Conservation (phyloP, 1,140 invertebrate genomes). For the Ceratoteleas bidentatus region DNA sequence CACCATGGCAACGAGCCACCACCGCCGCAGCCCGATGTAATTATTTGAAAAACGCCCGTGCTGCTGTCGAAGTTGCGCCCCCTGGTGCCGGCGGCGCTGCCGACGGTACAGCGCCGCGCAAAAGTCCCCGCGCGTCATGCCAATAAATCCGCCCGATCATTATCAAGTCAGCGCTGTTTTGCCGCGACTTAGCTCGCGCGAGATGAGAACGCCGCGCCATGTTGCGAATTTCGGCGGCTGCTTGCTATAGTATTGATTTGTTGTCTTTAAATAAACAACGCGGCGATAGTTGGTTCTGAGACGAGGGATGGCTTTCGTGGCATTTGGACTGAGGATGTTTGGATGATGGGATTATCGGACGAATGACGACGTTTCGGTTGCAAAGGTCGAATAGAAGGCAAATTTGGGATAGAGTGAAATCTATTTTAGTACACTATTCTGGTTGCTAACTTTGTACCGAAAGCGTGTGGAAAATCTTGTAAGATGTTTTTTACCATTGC, state of each 20-base stretch:
- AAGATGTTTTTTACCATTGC: too few relatives aligned
- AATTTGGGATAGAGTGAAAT: too few relatives aligned
- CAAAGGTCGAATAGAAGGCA: too few relatives aligned
- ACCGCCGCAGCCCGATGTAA: constrained; percentile 79
- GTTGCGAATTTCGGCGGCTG: background rate
- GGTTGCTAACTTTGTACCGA: too few relatives aligned
- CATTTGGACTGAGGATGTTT: too few relatives aligned
- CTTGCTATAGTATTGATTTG: background rate
- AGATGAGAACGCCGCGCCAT: background rate
- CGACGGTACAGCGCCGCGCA: constrained; percentile 74
- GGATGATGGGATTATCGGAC: too few relatives aligned
- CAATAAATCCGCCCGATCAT: constrained; percentile 27
- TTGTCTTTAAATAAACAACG: background rate
- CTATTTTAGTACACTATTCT: too few relatives aligned
- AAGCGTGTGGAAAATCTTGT: too few relatives aligned
- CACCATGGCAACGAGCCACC: constrained; percentile 78
- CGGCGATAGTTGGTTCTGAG: too few relatives aligned
- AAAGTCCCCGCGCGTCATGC: constrained; percentile 70
- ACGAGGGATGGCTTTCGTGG: too few relatives aligned
- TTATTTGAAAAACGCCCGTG: constrained; percentile 81
- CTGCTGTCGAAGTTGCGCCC: constrained; percentile 62
- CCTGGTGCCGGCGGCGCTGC: constrained; percentile 58
- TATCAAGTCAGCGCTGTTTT: constrained; percentile 19
- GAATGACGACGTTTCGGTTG: too few relatives aligned
- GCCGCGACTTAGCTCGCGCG: background rate